Evolutionary conservation across 2,888 invertebrate species (phyloP).

Genomic region (Cosmopolites sordidus): DNA sequence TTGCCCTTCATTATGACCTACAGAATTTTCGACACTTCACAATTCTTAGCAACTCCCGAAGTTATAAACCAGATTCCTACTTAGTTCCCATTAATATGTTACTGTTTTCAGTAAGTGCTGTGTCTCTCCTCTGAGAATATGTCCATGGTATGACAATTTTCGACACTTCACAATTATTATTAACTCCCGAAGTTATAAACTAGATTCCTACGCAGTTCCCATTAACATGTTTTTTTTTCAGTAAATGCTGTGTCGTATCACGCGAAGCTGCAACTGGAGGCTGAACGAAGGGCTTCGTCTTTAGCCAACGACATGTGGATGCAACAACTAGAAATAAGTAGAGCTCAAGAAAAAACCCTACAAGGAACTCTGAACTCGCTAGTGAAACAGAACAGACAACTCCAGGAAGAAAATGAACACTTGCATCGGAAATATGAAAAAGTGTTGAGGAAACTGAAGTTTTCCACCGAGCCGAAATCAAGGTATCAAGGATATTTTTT

Average conservation of each 20-base stretch:
- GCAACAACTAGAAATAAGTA: slow-evolving; percentile 38
- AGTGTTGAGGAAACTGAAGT: slow-evolving; percentile 27
- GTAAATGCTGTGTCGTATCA: slow-evolving; percentile 35
- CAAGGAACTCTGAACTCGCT: slow-evolving; percentile 37
- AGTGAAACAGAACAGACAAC: slow-evolving; percentile 40
- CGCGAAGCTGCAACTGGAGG: slow-evolving; percentile 36
- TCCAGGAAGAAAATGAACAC: slow-evolving; percentile 40
- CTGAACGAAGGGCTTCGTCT: slow-evolving; percentile 36
- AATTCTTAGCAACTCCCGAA: too few species aligned
- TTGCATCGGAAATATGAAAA: slow-evolving; percentile 39
- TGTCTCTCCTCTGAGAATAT: too few species aligned
- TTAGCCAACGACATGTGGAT: slow-evolving; percentile 41
- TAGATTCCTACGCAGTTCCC: too few species aligned
- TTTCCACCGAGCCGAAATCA: slow-evolving; percentile 18
- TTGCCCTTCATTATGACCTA: too few species aligned
- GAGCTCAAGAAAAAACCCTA: slow-evolving; percentile 35
- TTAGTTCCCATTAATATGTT: too few species aligned
- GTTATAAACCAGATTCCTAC: too few species aligned
- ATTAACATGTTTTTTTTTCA: slow-evolving; percentile 26
- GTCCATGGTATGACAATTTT: too few species aligned
- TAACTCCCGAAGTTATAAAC: too few species aligned
- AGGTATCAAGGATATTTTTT: too few species aligned
- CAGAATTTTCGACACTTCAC: too few species aligned
- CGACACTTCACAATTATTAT: too few species aligned
- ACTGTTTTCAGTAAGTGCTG: too few species aligned